Base-by-base conservation (phyloP, 2,888 invertebrate species). In the Melikaiella ostensackeni region DNA sequence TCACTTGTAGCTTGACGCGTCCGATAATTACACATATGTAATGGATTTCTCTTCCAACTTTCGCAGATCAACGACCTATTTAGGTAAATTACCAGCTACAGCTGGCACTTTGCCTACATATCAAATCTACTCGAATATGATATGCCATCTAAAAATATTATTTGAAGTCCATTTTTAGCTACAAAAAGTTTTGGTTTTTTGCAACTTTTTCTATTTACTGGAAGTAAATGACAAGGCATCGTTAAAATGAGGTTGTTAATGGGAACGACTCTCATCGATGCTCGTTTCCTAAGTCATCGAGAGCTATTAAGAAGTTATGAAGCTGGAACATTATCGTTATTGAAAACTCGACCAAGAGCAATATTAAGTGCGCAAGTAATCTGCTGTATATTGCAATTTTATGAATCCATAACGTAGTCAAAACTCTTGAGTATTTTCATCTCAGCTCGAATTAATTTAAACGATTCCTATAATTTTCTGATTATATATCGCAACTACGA, bases 241-340 rank as follows among this genome's bases (percentile, higher is more conserved):
- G 21, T 35, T 64, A 21, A 64, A 63, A 38, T 2, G 21, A 64
- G 64, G 24, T 64, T 21, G 42, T 42, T 66, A 38, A 24, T 66
- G 27, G 16, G 11, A 63, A 63, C 35, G 30, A 30, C 33, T 61
- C 27, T 27, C 27, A 19, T 61, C 38, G 35, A 24, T 27, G 38
- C 64, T 64, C 66, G 42, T 42, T 66, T 66, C 19, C 24, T 27
- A 66, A 66, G 66, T 66, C 66, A 66, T 46, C 66, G 16, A 42
- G 19, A 42, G 19, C 42, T 66, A 42, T 66, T 66, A 66, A 66
- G 16, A 66, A 66, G 66, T 42, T 46, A 42, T 66, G 42, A 13
- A 63, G 11, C 21, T 63, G 13, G 11, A 66, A 66, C 66, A 66
- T 63, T 35, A 63, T 63, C 63, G 35, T 46, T 66, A 64, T 64